phyloP scores from a whole-genome alignment of 1,140 invertebrate genomes.

The Caerostris extrusa region DNA sequence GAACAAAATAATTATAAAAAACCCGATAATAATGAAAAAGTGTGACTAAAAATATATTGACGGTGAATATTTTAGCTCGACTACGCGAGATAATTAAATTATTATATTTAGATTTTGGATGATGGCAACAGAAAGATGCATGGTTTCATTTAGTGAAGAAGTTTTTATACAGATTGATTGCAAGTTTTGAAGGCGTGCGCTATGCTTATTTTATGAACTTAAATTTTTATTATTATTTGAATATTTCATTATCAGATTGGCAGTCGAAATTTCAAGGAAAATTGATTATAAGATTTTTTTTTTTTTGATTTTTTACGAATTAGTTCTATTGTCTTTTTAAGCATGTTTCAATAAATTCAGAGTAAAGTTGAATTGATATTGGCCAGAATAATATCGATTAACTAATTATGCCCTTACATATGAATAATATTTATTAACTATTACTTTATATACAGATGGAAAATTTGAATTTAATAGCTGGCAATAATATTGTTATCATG shows the following conservation, averaged over 20 bases:
- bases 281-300: too few relatives aligned
- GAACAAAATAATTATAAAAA: slow-evolving; percentile 48
- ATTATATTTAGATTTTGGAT: slow-evolving; percentile 41
- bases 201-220: background rate
- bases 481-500: too few relatives aligned
- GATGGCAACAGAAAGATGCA: slow-evolving; percentile 49
- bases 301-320: too few relatives aligned
- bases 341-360: too few relatives aligned
- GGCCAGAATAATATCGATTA: too few relatives aligned
- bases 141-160: background rate
- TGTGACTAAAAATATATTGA: slow-evolving; percentile 55
- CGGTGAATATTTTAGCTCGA: slow-evolving; percentile 59
- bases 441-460: too few relatives aligned
- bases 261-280: too few relatives aligned
- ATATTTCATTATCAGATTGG: background rate
- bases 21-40: background rate
- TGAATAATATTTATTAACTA: too few relatives aligned
- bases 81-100: slow-evolving; percentile 57
- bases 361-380: too few relatives aligned
- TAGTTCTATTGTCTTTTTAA: too few relatives aligned
- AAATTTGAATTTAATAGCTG: too few relatives aligned
- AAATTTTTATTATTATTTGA: background rate
- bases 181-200: background rate
- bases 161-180: slow-evolving; percentile 26
- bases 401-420: too few relatives aligned